These are phyloP conservation scores for Aldabrachelys gigantea DNA, from an alignment of 2,113 vertebrate genomes.

Conservation along the genomic window DNA sequence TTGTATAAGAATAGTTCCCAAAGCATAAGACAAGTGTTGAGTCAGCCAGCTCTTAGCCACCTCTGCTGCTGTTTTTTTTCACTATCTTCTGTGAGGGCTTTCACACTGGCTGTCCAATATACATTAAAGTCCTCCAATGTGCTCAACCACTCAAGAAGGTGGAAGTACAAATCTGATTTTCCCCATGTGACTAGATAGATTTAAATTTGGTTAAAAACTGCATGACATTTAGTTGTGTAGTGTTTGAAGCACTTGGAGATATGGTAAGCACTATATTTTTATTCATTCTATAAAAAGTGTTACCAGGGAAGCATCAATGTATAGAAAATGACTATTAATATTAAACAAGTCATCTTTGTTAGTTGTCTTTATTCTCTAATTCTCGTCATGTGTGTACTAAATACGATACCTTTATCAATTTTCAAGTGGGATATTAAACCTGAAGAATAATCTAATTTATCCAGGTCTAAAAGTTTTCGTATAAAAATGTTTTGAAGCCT, in stretches of 20 bases:
- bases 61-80: neutral
- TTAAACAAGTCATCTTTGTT: neutral
- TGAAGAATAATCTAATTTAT: neutral
- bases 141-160: neutral
- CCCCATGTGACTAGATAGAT: neutral
- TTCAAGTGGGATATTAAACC: neutral
- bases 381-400: neutral
- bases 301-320: neutral
- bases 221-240: neutral
- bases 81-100: accelerated
- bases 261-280: neutral
- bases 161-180: neutral
- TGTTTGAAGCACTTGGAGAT: neutral
- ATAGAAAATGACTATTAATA: accelerated
- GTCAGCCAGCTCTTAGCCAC: neutral
- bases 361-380: neutral
- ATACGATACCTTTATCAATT: neutral
- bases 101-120: neutral
- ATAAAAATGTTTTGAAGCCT: conserved; percentile 34
- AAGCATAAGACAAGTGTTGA: neutral
- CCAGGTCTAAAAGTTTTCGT: neutral
- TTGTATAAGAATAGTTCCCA: neutral
- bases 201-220: neutral
- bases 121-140: accelerated
- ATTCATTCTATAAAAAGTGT: neutral